A percentile compares a stretch with the other conserved stretches of the same genome.
Conservation (phyloP, 2,888 invertebrate genomes). For the Theretra japonica region DNA sequence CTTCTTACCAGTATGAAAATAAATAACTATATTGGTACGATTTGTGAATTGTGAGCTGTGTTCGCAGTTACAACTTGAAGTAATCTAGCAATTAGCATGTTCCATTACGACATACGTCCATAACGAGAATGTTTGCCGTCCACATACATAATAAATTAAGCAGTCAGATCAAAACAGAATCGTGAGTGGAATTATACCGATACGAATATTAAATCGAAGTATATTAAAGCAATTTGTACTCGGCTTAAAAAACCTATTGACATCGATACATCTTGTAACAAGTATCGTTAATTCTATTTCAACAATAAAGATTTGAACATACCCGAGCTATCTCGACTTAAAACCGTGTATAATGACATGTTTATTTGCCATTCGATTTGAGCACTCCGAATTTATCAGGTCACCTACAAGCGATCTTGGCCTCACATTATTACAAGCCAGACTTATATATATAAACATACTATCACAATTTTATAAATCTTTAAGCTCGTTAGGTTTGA, state of each 20-base stretch:
- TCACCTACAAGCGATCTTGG: neutral
- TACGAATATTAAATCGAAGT: neutral
- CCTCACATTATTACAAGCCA: neutral
- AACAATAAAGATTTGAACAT: neutral
- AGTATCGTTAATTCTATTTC: neutral
- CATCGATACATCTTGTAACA: neutral
- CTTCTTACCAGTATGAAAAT: no score
- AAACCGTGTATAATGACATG: neutral
- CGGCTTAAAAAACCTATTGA: neutral
- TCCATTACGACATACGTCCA: no score
- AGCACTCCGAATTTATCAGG: neutral
- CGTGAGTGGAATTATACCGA: no score
- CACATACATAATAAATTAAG: no score
- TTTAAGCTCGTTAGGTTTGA: neutral
- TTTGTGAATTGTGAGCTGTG: no score
- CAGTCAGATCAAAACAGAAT: no score
- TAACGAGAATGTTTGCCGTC: no score
- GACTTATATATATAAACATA: no score
- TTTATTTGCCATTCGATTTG: neutral
- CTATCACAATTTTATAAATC: neutral
- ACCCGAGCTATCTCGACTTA: neutral
- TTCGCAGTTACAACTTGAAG: no score
- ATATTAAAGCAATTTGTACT: neutral
- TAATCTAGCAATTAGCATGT: no score
- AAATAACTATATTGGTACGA: no score